Percentiles rank a stretch among this genome's conserved stretches.
Evolutionary conservation across 2,797 vertebrate genomes (phyloP).

Genomic region (Setipinna tenuifilis): DNA sequence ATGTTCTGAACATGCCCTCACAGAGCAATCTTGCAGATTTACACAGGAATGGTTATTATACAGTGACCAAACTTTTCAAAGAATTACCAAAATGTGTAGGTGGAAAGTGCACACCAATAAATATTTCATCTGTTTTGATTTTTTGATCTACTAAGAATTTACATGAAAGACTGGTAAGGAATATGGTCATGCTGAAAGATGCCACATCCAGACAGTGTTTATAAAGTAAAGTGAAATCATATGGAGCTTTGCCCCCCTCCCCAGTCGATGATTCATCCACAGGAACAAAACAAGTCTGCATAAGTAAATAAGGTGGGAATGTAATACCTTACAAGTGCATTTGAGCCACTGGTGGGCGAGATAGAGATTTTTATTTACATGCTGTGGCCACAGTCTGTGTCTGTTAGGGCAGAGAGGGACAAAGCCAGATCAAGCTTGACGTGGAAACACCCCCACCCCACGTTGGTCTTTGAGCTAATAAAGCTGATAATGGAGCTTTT

Average conservation of each 20-base stretch:
- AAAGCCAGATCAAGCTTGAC: not conserved
- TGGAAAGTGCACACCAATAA: not conserved
- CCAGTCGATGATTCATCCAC: not conserved
- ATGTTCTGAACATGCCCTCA: not conserved
- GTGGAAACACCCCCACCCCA: not conserved
- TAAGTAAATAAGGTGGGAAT: not conserved
- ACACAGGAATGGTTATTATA: slow-evolving; percentile 13
- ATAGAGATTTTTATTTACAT: slow-evolving; percentile 5
- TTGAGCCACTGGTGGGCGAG: not conserved
- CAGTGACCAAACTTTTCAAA: slow-evolving; percentile 3
- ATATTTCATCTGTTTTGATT: not conserved
- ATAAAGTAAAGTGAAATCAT: not conserved
- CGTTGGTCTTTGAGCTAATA: not conserved
- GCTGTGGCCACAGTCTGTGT: not conserved
- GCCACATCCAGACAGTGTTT: not conserved
- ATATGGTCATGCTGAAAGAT: not conserved
- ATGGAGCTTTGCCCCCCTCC: not conserved
- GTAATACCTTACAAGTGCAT: slow-evolving; percentile 8
- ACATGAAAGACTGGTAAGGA: not conserved
- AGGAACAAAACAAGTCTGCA: slow-evolving; percentile 7
- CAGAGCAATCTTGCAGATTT: not conserved
- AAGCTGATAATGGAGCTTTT: not conserved
- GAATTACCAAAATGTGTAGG: not conserved
- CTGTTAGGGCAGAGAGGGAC: not conserved
- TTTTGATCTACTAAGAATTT: not conserved